phyloP scores from a whole-genome alignment of 2,113 vertebrate genomes.

The Dasypus novemcinctus region DNA sequence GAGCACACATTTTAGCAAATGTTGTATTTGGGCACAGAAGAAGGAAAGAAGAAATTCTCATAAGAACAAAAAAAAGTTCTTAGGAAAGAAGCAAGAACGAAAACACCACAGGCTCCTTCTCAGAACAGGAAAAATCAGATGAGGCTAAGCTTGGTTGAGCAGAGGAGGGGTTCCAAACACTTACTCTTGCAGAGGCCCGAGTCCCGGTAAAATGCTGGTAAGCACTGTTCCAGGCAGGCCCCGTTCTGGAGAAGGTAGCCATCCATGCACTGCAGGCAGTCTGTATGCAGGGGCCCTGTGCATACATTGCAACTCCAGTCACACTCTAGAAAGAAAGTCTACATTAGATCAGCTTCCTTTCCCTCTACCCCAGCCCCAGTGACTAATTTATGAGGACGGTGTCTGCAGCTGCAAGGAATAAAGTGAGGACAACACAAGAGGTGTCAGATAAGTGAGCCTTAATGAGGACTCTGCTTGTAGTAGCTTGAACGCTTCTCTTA shows the following conservation, averaged over 20 bases:
- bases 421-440: neutral
- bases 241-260: slow-evolving; percentile 89
- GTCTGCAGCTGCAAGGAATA: neutral
- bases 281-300: slow-evolving; percentile 87
- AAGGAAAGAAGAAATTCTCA: neutral
- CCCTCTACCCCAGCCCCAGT: neutral
- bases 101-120: neutral
- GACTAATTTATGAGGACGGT: neutral
- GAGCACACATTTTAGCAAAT: neutral
- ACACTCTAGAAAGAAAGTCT: slow-evolving; percentile 87
- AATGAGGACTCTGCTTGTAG: neutral
- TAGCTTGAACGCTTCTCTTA: neutral
- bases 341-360: neutral
- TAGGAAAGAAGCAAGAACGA: neutral
- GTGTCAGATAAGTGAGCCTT: neutral
- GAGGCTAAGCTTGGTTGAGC: too few species aligned
- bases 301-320: slow-evolving; percentile 96
- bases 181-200: slow-evolving; percentile 89
- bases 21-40: neutral
- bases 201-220: slow-evolving; percentile 84
- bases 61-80: neutral
- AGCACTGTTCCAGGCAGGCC: slow-evolving; percentile 88
- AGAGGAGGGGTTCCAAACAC: slow-evolving; percentile 59
- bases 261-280: slow-evolving; percentile 97
- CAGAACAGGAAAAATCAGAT: neutral